Evolutionary conservation across 2,797 vertebrate genomes (phyloP).

Genomic region (Orestias chungarensis): DNA sequence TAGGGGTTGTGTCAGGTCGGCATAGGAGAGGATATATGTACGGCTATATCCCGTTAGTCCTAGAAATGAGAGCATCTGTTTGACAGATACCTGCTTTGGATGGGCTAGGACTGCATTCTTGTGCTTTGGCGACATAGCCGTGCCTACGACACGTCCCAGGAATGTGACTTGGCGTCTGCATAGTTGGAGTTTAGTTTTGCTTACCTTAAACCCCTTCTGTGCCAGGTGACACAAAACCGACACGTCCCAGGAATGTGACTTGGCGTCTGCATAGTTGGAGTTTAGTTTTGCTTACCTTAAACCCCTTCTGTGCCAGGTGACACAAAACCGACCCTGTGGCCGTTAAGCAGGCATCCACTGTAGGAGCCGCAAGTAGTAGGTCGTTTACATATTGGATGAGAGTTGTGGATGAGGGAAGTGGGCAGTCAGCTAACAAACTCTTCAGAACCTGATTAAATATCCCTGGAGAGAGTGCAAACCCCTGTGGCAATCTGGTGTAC

Average conservation of each 20-base stretch:
- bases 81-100: not conserved
- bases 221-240: too few species aligned
- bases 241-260: not conserved
- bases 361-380: not conserved
- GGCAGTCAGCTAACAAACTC: fast-evolving
- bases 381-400: not conserved
- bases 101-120: not conserved
- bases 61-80: not conserved
- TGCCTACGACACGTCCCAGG: too few species aligned
- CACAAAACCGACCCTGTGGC: not conserved
- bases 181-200: not conserved
- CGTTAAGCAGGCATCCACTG: not conserved
- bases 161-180: too few species aligned
- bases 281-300: not conserved
- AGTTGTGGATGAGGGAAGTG: fast-evolving
- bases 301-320: too few species aligned
- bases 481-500: not conserved
- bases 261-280: not conserved
- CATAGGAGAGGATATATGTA: not conserved
- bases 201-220: too few species aligned
- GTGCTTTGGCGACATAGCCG: not conserved
- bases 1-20: not conserved
- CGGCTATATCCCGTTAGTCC: not conserved
- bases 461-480: not conserved
- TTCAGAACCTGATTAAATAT: not conserved